Base-by-base conservation (phyloP, 2,797 vertebrate species). In the Luscinia luscinia region DNA sequence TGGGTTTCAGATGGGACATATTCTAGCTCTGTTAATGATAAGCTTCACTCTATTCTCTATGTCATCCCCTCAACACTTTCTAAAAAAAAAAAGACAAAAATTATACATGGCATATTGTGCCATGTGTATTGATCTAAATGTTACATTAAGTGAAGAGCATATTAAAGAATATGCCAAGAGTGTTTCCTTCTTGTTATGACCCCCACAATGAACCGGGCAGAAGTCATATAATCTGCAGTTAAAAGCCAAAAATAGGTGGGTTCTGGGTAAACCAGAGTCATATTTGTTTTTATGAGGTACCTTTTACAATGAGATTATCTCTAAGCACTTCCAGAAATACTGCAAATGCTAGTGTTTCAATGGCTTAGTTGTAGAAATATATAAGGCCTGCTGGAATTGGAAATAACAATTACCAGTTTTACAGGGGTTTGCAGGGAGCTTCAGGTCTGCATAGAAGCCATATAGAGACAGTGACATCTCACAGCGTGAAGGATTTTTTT, bases 1-100 rank as follows among this genome's bases (percentile, higher is more conserved):
- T 98, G 98, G 92, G 95, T 95, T 97, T 98, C 96, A 96, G 93
- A 97, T 96, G 92, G 96, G 91, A 77, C 93, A 97, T 97, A 97
- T 97, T 92, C 96, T 95, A 58, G 86, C 83, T 97, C 96, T 96
- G 95, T 97, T 97, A 97, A 96, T 97, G 97, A 97, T 96, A 96
- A 97, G 21, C 48, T 94, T 94, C 82, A 49, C 74, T 95, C 51
- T 80, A 84, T 84, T 94, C 78, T 40, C 66, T 61, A 40, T 61
- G 85, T 45, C 81, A 91, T 77, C 66, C 66, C 41, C 84, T 84
- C 85, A 93, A 84, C 68, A 68, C 28, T 82, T 91, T 28, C 87
- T 63, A 64, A 32, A 87, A 95, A 75, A 70, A 69, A 52, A 77
- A 69, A 9, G 15, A 23, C 21, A 40, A 67, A 79, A 82, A 63